phyloP scores from a whole-genome alignment of 2,797 vertebrate genomes.

The Bradypus variegatus region DNA sequence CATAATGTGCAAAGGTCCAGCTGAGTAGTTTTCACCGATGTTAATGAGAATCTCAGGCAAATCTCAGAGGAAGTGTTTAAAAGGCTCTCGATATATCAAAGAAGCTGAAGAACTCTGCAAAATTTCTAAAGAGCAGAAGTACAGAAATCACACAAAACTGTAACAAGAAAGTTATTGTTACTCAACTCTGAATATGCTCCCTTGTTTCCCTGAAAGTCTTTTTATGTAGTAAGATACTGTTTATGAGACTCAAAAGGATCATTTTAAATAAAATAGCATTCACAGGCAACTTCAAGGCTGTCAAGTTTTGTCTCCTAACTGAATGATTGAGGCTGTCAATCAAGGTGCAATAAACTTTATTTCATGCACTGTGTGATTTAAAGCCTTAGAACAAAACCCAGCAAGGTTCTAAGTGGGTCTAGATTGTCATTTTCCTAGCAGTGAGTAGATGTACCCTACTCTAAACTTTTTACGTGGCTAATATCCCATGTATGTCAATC shows the following conservation, averaged over 20 bases:
- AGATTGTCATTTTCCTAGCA: slow-evolving; percentile 14
- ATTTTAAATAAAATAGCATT: slow-evolving; percentile 37
- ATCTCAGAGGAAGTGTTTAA: background rate
- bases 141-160: slow-evolving; percentile 11
- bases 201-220: slow-evolving; percentile 20
- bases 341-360: slow-evolving; percentile 31
- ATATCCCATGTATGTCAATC: background rate
- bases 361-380: background rate
- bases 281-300: slow-evolving; percentile 29
- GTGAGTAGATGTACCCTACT: background rate
- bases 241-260: background rate
- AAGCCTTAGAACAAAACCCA: slow-evolving; percentile 32
- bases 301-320: slow-evolving; percentile 37
- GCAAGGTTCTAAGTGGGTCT: background rate
- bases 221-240: slow-evolving; percentile 16
- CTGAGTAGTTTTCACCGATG: background rate
- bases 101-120: background rate
- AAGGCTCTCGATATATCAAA: slow-evolving; percentile 40
- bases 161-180: slow-evolving; percentile 44
- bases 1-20: background rate
- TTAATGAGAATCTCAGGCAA: background rate
- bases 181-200: slow-evolving; percentile 23
- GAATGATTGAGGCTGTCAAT: slow-evolving; percentile 23
- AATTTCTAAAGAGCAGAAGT: slow-evolving; percentile 48
- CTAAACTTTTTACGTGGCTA: slow-evolving; percentile 8